Evolutionary conservation across 1,140 invertebrate species (phyloP).

Genomic region (Brachionus rotundiformis): DNA sequence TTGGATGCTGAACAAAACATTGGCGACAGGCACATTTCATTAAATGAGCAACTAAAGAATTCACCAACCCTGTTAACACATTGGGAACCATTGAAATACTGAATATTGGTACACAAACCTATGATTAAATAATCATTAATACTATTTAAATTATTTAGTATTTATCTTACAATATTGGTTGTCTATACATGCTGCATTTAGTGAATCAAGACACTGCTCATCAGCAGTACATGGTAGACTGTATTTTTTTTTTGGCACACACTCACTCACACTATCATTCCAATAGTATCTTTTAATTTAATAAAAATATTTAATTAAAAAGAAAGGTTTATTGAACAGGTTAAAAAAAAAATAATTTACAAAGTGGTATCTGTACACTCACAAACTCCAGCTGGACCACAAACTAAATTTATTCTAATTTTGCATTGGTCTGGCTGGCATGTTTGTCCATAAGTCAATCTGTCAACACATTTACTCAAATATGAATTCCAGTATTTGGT

Average conservation of each 20-base stretch:
- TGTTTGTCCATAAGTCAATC: constrained; percentile 13
- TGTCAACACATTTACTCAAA: background rate
- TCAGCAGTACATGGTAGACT: background rate
- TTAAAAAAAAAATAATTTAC: background rate
- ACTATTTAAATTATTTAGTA: background rate
- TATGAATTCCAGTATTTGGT: background rate
- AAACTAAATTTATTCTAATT: background rate
- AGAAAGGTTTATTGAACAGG: background rate
- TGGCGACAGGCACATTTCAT: background rate
- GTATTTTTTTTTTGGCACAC: background rate
- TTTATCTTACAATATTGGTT: background rate
- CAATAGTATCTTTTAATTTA: background rate
- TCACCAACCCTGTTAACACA: background rate
- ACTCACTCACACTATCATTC: background rate
- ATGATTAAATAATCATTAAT: background rate
- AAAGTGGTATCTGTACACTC: background rate
- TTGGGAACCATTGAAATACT: background rate
- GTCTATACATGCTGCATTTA: background rate
- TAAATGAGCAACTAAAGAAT: background rate
- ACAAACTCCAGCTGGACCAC: background rate
- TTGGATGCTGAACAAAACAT: constrained; percentile 8
- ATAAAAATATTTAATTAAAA: background rate
- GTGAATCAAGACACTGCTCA: background rate
- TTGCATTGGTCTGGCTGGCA: background rate
- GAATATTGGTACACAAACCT: background rate